Evolutionary conservation across 2,888 invertebrate species (phyloP).

Genomic region (Hirtodrosophila cameraria): DNA sequence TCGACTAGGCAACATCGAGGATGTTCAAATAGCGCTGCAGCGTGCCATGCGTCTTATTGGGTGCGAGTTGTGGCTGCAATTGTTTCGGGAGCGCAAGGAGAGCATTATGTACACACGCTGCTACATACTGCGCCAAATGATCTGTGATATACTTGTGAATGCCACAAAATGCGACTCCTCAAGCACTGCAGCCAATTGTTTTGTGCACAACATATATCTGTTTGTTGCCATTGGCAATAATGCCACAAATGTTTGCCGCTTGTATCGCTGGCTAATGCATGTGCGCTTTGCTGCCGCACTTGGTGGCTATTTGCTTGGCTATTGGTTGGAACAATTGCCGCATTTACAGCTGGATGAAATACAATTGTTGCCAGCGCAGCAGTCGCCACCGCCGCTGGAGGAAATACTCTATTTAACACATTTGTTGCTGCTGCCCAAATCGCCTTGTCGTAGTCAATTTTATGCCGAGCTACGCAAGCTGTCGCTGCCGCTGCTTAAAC

Average conservation of each 20-base stretch:
- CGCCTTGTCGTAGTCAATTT: constrained; percentile 58
- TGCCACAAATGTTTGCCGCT: constrained; percentile 27
- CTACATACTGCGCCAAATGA: constrained; percentile 55
- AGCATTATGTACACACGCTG: constrained; percentile 58
- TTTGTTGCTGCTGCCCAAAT: constrained; percentile 45
- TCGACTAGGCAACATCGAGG: constrained; percentile 26
- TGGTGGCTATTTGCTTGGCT: constrained; percentile 42
- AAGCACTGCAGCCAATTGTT: constrained; percentile 29
- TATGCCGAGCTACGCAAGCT: constrained; percentile 29
- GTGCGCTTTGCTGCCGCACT: constrained; percentile 38
- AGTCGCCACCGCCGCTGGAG: constrained; percentile 36
- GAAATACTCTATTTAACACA: constrained; percentile 55
- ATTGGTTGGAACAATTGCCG: constrained; percentile 52
- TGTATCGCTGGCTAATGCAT: constrained; percentile 50
- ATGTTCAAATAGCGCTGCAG: constrained; percentile 47
- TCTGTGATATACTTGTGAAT: constrained; percentile 55
- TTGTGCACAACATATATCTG: constrained; percentile 53
- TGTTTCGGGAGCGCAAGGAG: constrained; percentile 52
- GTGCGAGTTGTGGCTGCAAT: constrained; percentile 50
- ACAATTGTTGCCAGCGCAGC: constrained; percentile 15
- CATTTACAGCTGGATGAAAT: constrained; percentile 53
- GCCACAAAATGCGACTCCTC: constrained; percentile 3
- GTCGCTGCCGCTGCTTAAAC: constrained; percentile 1
- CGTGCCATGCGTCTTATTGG: constrained; percentile 45
- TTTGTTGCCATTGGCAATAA: constrained; percentile 26